Evolutionary conservation across 2,888 invertebrate species (phyloP).

Genomic region (Monopis laevigella): DNA sequence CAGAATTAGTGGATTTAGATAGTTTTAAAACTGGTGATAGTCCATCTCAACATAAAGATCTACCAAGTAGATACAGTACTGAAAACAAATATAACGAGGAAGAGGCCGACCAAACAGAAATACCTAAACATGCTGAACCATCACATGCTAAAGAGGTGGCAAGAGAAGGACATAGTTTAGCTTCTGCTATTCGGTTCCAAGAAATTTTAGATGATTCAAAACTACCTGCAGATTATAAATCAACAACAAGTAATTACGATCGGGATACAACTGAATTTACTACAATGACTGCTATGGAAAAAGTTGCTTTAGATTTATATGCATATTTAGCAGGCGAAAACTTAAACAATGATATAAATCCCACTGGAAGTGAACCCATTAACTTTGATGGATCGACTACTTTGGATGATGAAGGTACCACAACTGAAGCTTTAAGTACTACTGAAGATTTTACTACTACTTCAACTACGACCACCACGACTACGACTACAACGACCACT

Average conservation of each 20-base stretch:
- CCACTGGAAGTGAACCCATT: conserved; percentile 34
- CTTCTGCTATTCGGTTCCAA: conserved; percentile 44
- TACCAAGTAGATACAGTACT: conserved; percentile 49
- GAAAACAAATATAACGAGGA: conserved; percentile 54
- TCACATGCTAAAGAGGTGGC: conserved; percentile 39
- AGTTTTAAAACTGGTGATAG: conserved; percentile 79
- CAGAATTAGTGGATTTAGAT: conserved; percentile 83
- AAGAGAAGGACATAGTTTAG: conserved; percentile 50
- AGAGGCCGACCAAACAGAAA: conserved; percentile 68
- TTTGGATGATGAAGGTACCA: conserved; percentile 39
- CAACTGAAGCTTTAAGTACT: conserved; percentile 54
- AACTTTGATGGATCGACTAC: conserved; percentile 48
- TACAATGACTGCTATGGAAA: conserved; percentile 77
- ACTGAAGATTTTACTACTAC: conserved; percentile 62
- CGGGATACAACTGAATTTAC: conserved; percentile 70
- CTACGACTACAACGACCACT: conserved; percentile 67
- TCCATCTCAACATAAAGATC: conserved; percentile 62
- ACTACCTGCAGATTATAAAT: conserved; percentile 46
- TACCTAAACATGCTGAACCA: conserved; percentile 31
- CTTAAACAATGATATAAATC: conserved; percentile 66
- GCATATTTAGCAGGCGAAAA: conserved; percentile 77
- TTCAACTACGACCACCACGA: conserved; percentile 51
- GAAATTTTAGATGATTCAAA: conserved; percentile 53
- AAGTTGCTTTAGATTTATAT: conserved; percentile 84
- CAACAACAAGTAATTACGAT: conserved; percentile 41